Conservation (phyloP, 2,113 vertebrate species). For the Forbesichthys agassizii region DNA sequence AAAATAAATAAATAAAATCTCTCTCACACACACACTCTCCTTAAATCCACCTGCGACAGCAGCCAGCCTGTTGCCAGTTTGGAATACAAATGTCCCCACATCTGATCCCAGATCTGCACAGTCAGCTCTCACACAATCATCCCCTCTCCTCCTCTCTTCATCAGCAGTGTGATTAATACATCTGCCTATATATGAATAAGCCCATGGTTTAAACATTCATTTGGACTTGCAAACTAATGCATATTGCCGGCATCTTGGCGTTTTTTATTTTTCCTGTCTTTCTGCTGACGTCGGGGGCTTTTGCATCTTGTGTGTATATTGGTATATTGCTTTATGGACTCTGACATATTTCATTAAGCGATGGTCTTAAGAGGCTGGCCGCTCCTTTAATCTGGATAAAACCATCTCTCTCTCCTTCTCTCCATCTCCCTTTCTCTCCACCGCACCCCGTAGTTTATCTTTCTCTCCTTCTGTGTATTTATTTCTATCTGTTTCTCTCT, state of each 20-base stretch:
- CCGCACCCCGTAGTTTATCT: constrained; percentile 21
- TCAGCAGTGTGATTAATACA: too few relatives aligned
- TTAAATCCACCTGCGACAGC: too few relatives aligned
- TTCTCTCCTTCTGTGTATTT: constrained; percentile 33
- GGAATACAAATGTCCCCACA: too few relatives aligned
- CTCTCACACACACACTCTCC: too few relatives aligned
- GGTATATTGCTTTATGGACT: constrained; percentile 84
- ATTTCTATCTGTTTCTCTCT: constrained; percentile 5
- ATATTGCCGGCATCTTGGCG: constrained; percentile 89
- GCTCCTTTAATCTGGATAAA: constrained; percentile 89
- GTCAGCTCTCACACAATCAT: too few relatives aligned
- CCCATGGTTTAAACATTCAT: too few relatives aligned
- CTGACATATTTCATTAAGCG: constrained; percentile 96
- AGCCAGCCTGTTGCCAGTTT: too few relatives aligned
- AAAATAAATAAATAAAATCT: too few relatives aligned
- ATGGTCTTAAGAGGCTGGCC: constrained; percentile 87
- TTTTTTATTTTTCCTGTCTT: constrained; percentile 68
- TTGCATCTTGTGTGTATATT: constrained; percentile 69
- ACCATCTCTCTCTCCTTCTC: constrained; percentile 66
- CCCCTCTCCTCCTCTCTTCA: too few relatives aligned
- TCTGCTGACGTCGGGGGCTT: constrained; percentile 51
- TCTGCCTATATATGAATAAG: constrained; percentile 46
- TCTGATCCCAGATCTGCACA: too few relatives aligned
- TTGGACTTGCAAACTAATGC: constrained; percentile 75
- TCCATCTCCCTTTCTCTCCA: constrained; percentile 13